phyloP scores from a whole-genome alignment of 2,888 invertebrate species.

The Ypsolopha scabrella region DNA sequence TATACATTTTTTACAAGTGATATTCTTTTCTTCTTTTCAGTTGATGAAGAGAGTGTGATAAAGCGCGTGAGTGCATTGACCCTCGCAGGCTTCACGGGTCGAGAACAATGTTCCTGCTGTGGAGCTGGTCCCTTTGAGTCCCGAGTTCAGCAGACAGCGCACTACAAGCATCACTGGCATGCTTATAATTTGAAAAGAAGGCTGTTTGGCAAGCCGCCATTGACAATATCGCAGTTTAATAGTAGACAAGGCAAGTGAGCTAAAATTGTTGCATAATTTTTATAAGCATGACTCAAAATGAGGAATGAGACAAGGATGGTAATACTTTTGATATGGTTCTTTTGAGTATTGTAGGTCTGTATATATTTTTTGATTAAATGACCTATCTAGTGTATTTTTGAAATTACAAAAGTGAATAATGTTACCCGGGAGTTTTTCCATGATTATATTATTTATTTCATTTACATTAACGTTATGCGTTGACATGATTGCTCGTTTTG shows the following conservation, averaged over 20 bases:
- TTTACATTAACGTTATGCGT: too few species aligned
- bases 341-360: too few species aligned
- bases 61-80: constrained; percentile 49
- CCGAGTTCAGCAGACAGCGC: constrained; percentile 74
- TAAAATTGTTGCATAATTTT: not conserved
- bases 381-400: too few species aligned
- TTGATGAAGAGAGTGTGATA: constrained; percentile 60
- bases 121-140: constrained; percentile 69
- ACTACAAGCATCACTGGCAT: constrained; percentile 89
- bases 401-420: too few species aligned
- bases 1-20: too few species aligned
- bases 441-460: too few species aligned
- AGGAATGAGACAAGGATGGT: too few species aligned
- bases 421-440: too few species aligned
- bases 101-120: constrained; percentile 56
- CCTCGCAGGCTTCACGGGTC: constrained; percentile 39
- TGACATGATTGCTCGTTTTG: too few species aligned
- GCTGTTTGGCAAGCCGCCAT: constrained; percentile 63
- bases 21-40: constrained; percentile 23
- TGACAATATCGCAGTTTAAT: constrained; percentile 50
- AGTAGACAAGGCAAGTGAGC: constrained; percentile 40
- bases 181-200: constrained; percentile 83
- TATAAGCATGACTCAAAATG: too few species aligned
- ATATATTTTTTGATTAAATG: too few species aligned
- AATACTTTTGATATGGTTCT: too few species aligned